A percentile compares a stretch with the other conserved stretches of the same genome.
phyloP scores from a whole-genome alignment of 2,888 invertebrate species.

The Conchocele bisecta region DNA sequence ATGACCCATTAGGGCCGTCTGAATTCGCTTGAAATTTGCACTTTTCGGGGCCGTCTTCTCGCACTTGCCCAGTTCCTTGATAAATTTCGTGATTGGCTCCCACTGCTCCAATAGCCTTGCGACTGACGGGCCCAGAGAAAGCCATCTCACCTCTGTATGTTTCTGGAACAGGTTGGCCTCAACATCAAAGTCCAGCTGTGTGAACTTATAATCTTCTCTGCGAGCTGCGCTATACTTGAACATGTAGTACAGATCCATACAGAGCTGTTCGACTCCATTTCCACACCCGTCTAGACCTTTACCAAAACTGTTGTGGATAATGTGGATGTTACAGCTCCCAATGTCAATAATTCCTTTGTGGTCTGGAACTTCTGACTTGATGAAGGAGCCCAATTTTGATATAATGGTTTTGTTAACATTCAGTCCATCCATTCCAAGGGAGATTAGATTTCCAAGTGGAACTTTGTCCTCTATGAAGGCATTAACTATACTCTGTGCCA shows the following conservation, averaged over 20 bases:
- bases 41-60: neutral
- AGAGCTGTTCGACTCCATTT: slow-evolving; percentile 22
- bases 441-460: slow-evolving; percentile 20
- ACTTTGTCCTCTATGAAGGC: slow-evolving; percentile 35
- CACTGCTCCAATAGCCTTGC: neutral
- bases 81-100: neutral
- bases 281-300: slow-evolving; percentile 22
- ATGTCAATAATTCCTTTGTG: slow-evolving; percentile 18
- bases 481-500: slow-evolving; percentile 32
- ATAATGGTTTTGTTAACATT: slow-evolving; percentile 60
- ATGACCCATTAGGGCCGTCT: neutral
- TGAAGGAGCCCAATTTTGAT: too few species aligned
- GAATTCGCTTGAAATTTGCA: neutral
- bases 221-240: slow-evolving; percentile 22
- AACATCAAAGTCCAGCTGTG: slow-evolving; percentile 21
- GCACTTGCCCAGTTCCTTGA: neutral
- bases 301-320: slow-evolving; percentile 37
- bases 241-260: slow-evolving; percentile 27
- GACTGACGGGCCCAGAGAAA: neutral
- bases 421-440: slow-evolving; percentile 54
- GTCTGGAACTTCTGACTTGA: too few species aligned
- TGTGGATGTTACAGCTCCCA: slow-evolving; percentile 31
- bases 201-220: slow-evolving; percentile 16
- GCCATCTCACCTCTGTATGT: neutral
- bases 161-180: neutral